phyloP scores from a whole-genome alignment of 2,113 vertebrate genomes.

The Polyodon spathula region DNA sequence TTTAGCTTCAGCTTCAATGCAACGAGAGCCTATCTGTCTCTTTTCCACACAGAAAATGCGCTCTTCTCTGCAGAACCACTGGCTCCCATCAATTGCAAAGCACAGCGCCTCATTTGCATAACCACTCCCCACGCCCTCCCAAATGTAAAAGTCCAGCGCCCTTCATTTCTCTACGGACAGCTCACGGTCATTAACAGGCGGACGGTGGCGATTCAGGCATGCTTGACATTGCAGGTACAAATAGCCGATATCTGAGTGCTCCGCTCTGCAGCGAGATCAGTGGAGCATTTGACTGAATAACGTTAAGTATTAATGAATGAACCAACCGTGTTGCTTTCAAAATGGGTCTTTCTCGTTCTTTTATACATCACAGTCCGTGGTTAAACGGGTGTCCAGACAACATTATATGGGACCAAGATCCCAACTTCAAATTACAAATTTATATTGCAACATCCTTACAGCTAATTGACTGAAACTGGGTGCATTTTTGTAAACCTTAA shows the following conservation, averaged over 20 bases:
- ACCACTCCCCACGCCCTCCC: slow-evolving; percentile 29
- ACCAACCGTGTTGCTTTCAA: no score
- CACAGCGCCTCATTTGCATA: slow-evolving; percentile 42
- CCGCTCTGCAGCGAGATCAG: neutral
- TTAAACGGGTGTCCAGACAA: no score
- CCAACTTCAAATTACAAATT: no score
- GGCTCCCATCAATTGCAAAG: slow-evolving; percentile 35
- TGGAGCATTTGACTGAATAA: slow-evolving; percentile 47
- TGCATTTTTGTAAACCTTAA: no score
- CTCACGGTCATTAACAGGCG: slow-evolving; percentile 18
- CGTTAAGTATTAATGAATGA: neutral
- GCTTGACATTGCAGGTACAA: no score
- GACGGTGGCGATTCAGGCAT: slow-evolving; percentile 30
- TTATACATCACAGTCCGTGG: no score
- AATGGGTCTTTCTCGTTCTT: no score
- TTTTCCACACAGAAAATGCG: slow-evolving; percentile 31
- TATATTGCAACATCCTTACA: no score
- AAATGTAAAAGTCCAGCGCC: slow-evolving; percentile 13
- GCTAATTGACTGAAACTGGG: no score
- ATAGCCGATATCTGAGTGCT: no score
- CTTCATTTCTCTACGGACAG: slow-evolving; percentile 15
- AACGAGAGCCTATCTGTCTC: neutral
- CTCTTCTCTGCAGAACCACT: slow-evolving; percentile 19
- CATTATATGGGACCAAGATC: no score
- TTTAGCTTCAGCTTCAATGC: neutral